These are phyloP conservation scores for Amblyopsis rosae DNA, from an alignment of 2,113 vertebrate species.

Conservation along the genomic window DNA sequence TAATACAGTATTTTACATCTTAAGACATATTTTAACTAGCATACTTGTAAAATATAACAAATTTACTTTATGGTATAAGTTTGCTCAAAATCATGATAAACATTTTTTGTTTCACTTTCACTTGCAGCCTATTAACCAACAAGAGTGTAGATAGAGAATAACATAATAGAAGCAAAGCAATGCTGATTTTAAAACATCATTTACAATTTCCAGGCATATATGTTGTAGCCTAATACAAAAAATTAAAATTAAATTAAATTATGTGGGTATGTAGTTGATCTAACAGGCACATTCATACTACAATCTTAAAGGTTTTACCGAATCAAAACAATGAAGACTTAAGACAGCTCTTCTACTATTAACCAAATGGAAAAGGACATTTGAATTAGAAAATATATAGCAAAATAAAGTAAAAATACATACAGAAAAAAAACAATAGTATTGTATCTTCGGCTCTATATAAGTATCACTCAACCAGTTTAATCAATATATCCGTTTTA, in stretches of 20 bases:
- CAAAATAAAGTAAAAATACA: constrained; percentile 25
- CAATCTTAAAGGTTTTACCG: constrained; percentile 47
- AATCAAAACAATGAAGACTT: constrained; percentile 31
- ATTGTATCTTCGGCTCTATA: neutral
- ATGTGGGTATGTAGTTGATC: constrained; percentile 36
- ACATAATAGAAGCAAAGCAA: constrained; percentile 41
- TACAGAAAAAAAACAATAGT: no score
- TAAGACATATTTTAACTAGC: no score
- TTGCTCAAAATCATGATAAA: no score
- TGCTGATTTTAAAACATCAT: constrained; percentile 51
- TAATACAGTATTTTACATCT: constrained; percentile 53
- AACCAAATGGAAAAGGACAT: no score
- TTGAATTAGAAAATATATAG: neutral
- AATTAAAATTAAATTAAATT: constrained; percentile 42
- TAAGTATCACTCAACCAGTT: neutral
- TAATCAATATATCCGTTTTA: no score
- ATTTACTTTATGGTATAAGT: constrained; percentile 34
- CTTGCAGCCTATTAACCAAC: constrained; percentile 8
- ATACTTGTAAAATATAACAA: constrained; percentile 51
- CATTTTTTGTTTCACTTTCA: neutral
- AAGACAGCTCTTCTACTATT: neutral
- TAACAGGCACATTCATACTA: constrained; percentile 68
- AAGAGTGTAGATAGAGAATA: constrained; percentile 19
- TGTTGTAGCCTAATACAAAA: constrained; percentile 21
- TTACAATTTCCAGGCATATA: constrained; percentile 21